These are phyloP conservation scores for Sitobion miscanthi DNA, from an alignment of 1,140 invertebrate genomes.

Conservation along the genomic window DNA sequence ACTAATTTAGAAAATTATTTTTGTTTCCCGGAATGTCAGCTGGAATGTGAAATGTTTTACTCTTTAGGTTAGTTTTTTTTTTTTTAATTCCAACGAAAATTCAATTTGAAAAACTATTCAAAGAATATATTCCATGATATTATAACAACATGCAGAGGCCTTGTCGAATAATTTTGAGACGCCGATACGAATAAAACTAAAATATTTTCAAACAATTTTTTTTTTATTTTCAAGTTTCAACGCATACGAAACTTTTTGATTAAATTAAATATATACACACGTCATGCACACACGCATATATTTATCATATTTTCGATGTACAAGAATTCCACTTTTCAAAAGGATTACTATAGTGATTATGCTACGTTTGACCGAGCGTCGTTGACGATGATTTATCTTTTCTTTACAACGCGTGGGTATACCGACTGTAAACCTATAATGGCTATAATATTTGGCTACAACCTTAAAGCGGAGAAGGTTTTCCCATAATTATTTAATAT, in stretches of 20 bases:
- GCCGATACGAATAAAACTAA: neutral
- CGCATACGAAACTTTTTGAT: neutral
- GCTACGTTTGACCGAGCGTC: neutral
- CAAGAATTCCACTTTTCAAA: neutral
- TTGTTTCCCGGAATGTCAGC: neutral
- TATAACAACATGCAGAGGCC: neutral
- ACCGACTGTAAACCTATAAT: neutral
- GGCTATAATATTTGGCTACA: neutral
- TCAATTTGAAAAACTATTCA: constrained; percentile 8
- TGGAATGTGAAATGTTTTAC: neutral
- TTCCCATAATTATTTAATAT: neutral
- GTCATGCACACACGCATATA: neutral
- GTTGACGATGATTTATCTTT: neutral
- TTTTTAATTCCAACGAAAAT: neutral
- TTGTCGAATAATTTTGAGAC: neutral
- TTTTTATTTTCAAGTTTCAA: neutral
- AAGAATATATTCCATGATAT: neutral
- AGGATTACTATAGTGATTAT: neutral
- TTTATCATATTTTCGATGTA: neutral
- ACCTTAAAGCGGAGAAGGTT: neutral
- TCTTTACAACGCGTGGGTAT: neutral
- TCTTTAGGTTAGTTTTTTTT: neutral
- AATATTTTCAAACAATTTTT: neutral
- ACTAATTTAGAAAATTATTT: neutral
- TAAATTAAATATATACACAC: neutral